These are phyloP conservation scores for Muscicapa striata DNA, from an alignment of 2,797 vertebrate genomes.

Conservation along the genomic window DNA sequence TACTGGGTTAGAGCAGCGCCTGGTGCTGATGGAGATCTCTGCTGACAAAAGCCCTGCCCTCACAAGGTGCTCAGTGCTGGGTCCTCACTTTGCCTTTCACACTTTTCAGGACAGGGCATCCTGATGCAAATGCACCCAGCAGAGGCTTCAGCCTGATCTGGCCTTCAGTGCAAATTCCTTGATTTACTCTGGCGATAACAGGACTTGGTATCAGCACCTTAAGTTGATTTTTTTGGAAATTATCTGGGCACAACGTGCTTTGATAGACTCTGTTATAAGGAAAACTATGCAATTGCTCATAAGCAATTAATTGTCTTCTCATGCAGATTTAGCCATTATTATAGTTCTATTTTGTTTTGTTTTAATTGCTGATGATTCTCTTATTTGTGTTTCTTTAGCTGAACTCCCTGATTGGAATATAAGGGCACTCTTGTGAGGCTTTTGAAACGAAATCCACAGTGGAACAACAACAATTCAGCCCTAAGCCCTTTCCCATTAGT, in stretches of 20 bases:
- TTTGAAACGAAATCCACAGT: conserved; percentile 21
- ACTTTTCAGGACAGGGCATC: neutral
- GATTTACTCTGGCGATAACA: neutral
- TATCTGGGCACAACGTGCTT: neutral
- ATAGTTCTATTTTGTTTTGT: neutral
- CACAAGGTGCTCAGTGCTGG: neutral
- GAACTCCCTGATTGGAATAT: neutral
- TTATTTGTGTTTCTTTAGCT: neutral
- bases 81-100: neutral
- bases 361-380: neutral
- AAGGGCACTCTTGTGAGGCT: neutral
- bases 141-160: neutral
- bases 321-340: neutral
- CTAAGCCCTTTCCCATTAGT: conserved; percentile 48
- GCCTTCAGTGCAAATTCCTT: neutral
- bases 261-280: neutral
- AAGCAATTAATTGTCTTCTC: neutral
- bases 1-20: neutral
- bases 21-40: neutral
- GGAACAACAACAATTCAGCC: conserved; percentile 17
- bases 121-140: neutral
- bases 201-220: neutral
- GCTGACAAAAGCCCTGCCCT: neutral
- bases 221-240: neutral
- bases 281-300: neutral